Evolutionary conservation across 1,140 invertebrate genomes (phyloP), one percentile per base, ranked within the genome.

Genomic region (Drosophila kohkoa): DNA sequence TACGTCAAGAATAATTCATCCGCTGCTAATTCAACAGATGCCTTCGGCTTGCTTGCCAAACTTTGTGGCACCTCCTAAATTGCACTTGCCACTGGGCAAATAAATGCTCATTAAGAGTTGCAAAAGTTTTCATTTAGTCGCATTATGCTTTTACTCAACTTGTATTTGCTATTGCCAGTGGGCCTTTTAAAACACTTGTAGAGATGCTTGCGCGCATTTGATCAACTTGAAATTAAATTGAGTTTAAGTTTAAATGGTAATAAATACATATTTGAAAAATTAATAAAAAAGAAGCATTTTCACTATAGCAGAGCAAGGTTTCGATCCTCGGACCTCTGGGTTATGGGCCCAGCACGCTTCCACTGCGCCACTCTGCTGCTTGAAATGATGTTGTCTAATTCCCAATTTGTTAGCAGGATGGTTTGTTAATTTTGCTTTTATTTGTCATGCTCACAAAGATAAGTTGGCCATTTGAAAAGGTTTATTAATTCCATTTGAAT

Each of bases 301-400:
- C 11, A 25, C 6, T 5, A 28, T 97, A 97, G 96, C 96, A 97
- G 96, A 97, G 95, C 96, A 96, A 97, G 95, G 96, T 97, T 97
- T 97, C 96, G 96, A 97, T 97, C 96, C 95, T 96, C 96, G 96
- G 96, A 98, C 97, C 97, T 98, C 97, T 98, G 97, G 97, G 97
- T 98, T 98, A 98, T 98, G 97, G 96, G 97, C 97, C 97, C 97
- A 98, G 96, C 96, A 97, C 97, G 97, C 96, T 98, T 97, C 97
- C 97, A 96, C 97, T 98, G 97, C 97, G 97, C 97, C 97, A 98
- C 96, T 97, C 96, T 98, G 97, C 95, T 96, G 13, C 30, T 5
- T 52, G 25, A 38, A 38, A 2, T 11, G 3, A 1, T 3, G 0
- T 10, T 13, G 41, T 1, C 41, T 43, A 43, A 3, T 43, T 43